Evolutionary conservation across 1,140 invertebrate species (phyloP).

Genomic region (Megalonaias nervosa): DNA sequence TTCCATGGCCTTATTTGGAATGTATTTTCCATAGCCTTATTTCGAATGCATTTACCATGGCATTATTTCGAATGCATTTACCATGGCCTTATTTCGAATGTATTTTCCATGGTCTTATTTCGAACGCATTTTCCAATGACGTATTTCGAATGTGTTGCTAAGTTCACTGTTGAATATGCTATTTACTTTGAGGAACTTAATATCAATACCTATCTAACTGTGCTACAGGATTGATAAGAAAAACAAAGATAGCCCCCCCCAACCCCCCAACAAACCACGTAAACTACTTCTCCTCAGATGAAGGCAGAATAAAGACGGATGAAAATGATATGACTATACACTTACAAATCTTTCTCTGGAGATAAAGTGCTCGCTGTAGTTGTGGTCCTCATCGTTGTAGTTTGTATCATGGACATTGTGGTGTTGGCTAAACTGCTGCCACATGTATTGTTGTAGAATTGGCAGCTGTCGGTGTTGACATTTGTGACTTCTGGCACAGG

Average conservation of each 20-base stretch:
- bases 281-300: neutral
- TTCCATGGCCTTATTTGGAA: too few relatives aligned
- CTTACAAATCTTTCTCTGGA: constrained; percentile 27
- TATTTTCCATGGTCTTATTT: too few relatives aligned
- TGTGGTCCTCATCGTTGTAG: constrained; percentile 1
- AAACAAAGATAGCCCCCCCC: neutral
- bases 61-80: too few relatives aligned
- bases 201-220: too few relatives aligned
- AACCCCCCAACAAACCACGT: neutral
- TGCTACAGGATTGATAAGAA: neutral
- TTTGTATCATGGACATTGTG: constrained; percentile 3
- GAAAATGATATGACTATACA: neutral
- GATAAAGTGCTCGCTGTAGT: constrained; percentile 4
- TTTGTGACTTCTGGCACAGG: constrained; percentile 38
- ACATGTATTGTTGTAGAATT: constrained; percentile 18
- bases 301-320: too few relatives aligned
- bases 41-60: too few relatives aligned
- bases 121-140: too few relatives aligned
- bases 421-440: neutral
- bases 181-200: too few relatives aligned
- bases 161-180: too few relatives aligned
- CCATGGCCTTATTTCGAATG: too few relatives aligned
- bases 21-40: too few relatives aligned
- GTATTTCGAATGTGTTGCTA: too few relatives aligned
- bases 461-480: constrained; percentile 40